Evolutionary conservation across 1,140 invertebrate genomes (phyloP), one percentile per base, ranked within the genome.

Genomic region (Cyclina sinensis): DNA sequence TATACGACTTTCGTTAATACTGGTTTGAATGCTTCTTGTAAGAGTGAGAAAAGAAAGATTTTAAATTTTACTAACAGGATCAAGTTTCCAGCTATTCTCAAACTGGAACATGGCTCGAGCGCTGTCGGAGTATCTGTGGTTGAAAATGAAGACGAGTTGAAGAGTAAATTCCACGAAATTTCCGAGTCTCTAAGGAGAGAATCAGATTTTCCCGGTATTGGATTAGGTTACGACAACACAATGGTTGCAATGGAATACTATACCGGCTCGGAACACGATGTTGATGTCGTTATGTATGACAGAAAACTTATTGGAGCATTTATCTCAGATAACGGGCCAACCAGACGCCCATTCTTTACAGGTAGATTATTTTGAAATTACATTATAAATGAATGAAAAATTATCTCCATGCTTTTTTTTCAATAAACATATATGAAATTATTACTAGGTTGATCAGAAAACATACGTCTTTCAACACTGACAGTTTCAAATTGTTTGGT

Each of bases 281-380:
- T 92, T 0, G 92, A 93, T 78, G 32, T 93, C 2, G 73, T 92
- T 14, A 88, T 93, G 0, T 92, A 76, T 39, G 30, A 92, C 30
- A 73, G 90, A 30, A 89, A 91, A 65, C 59, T 93, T 0, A 54
- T 93, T 43, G 90, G 86, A 16, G 93, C 93, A 3, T 92, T 91
- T 46, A 79, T 93, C 18, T 91, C 92, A 0, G 93, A 93, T 74
- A 93, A 92, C 76, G 92, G 93, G 12, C 92, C 92, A 11, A 93
- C 92, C 7, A 83, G 89, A 24, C 18, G 16, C 14, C 86, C 86
- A 4, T 73, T 48, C 7, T 92, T 91, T 43, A 89, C 83, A 21
- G 82, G 82, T 85, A 85, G 14, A 14, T 14, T 43, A 43, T n/a
- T n/a, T n/a, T n/a, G n/a, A n/a, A n/a, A n/a, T n/a, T n/a, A n/a